phyloP scores from a whole-genome alignment of 2,888 invertebrate genomes.

The Lasioglossum malachurum region DNA sequence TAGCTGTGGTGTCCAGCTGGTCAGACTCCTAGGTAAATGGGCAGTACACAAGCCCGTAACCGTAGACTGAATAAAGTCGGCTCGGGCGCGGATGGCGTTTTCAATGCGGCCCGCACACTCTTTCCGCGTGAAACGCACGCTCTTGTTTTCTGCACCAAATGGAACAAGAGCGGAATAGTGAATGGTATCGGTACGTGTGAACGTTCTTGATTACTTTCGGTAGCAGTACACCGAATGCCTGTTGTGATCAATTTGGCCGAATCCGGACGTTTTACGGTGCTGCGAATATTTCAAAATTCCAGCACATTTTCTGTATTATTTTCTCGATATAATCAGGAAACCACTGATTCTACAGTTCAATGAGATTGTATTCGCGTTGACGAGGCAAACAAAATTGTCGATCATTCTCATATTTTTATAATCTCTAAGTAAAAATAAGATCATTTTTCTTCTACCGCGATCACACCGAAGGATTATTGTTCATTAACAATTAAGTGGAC shows the following conservation, averaged over 20 bases:
- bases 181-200: conserved; percentile 39
- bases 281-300: too few species aligned
- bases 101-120: conserved; percentile 7
- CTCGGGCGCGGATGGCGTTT: conserved; percentile 23
- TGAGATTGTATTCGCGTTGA: too few species aligned
- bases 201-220: conserved; percentile 32
- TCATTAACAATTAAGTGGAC: too few species aligned
- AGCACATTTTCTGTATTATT: too few species aligned
- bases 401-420: too few species aligned
- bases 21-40: conserved; percentile 33
- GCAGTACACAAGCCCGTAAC: conserved; percentile 13
- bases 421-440: too few species aligned
- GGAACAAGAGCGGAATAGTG: conserved; percentile 41
- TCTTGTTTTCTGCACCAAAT: conserved; percentile 17
- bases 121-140: neutral
- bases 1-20: conserved; percentile 34
- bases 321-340: too few species aligned
- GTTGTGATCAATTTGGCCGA: neutral
- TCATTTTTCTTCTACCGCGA: too few species aligned
- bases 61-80: conserved; percentile 29
- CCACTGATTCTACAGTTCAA: too few species aligned
- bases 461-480: too few species aligned
- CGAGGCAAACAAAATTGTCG: too few species aligned
- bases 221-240: conserved; percentile 19
- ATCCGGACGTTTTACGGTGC: neutral